phyloP scores from a whole-genome alignment of 2,888 invertebrate genomes.

The Aelia acuminata region DNA sequence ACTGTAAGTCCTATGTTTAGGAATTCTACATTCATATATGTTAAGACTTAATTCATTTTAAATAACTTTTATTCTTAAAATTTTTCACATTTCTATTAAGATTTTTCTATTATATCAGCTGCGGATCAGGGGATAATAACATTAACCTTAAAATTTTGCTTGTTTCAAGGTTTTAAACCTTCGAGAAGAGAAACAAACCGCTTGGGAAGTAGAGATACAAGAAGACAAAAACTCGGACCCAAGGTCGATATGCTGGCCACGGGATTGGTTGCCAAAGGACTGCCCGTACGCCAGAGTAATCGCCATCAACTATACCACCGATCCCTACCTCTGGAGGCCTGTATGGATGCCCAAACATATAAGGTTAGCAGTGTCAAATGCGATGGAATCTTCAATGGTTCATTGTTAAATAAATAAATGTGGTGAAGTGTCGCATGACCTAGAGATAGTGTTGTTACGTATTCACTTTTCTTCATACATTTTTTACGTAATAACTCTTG shows the following conservation, averaged over 20 bases:
- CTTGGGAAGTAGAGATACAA: conserved; percentile 60
- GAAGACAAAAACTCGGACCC: conserved; percentile 62
- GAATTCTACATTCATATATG: too few species aligned
- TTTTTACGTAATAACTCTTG: too few species aligned
- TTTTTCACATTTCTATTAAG: too few species aligned
- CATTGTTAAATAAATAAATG: too few species aligned
- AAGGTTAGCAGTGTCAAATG: not conserved
- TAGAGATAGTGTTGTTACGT: too few species aligned
- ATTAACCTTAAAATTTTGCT: not conserved
- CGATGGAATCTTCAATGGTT: not conserved
- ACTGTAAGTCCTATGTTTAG: too few species aligned
- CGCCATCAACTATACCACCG: conserved; percentile 86
- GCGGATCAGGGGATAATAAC: too few species aligned
- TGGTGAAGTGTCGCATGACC: too few species aligned
- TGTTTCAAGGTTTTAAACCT: conserved; percentile 62
- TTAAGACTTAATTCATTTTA: too few species aligned
- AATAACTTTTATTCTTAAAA: too few species aligned
- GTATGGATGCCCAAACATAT: conserved; percentile 69
- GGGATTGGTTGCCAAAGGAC: conserved; percentile 87
- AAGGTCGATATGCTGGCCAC: conserved; percentile 79
- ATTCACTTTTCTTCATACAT: too few species aligned
- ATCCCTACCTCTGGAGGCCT: conserved; percentile 82
- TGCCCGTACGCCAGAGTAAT: conserved; percentile 83
- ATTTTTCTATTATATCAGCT: too few species aligned
- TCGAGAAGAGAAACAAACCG: conserved; percentile 61